These are phyloP conservation scores for Calidris pygmaea DNA, from an alignment of 2,113 vertebrate genomes.

Conservation along the genomic window DNA sequence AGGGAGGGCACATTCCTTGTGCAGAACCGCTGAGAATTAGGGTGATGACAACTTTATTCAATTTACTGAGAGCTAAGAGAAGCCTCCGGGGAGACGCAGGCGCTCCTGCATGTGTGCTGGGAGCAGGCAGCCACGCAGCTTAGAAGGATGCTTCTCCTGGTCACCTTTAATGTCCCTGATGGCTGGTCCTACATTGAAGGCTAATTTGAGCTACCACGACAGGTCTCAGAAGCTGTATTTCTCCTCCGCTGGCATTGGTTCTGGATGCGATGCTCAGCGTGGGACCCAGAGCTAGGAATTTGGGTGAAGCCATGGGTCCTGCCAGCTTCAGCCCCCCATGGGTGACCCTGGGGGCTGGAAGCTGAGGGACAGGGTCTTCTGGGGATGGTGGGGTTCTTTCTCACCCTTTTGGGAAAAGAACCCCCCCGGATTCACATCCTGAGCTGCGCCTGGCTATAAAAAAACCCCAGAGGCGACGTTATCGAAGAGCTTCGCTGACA, in stretches of 20 bases:
- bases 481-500: not conserved
- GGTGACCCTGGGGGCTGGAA: not conserved
- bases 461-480: accelerated
- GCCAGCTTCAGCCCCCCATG: not conserved
- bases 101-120: not conserved
- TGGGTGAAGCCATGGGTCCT: not conserved
- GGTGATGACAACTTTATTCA: not conserved
- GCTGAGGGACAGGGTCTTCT: not conserved
- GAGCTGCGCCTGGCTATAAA: not conserved
- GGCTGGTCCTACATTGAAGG: not conserved
- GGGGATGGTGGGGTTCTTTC: not conserved
- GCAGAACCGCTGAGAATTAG: not conserved
- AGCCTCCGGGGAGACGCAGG: not conserved
- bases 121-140: not conserved
- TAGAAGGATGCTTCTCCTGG: not conserved
- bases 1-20: not conserved
- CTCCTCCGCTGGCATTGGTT: not conserved
- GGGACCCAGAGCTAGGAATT: not conserved
- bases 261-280: not conserved
- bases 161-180: not conserved
- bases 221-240: not conserved
- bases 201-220: not conserved
- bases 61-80: not conserved
- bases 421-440: not conserved
- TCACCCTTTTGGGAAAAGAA: not conserved